Conservation (phyloP, 2,797 vertebrate species). For the Loris lydekkerianus region DNA sequence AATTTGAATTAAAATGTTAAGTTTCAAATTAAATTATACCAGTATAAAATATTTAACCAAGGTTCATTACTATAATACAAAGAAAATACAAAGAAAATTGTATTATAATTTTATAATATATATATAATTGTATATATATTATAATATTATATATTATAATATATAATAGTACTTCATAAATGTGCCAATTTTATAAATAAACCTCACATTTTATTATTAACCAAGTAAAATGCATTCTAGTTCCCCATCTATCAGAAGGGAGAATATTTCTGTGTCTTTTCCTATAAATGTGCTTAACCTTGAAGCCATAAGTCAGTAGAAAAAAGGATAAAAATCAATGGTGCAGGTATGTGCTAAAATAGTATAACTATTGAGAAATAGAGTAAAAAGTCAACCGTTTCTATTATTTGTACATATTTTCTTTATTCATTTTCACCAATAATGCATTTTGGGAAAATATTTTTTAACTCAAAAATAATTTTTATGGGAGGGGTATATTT, state of each 20-base stretch:
- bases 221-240: not conserved
- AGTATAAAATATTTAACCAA: not conserved
- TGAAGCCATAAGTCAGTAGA: conserved; percentile 58
- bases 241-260: not conserved
- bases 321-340: conserved; percentile 41
- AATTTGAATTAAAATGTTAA: not conserved
- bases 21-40: not conserved
- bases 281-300: not conserved
- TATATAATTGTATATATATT: not conserved
- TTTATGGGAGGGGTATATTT: not conserved
- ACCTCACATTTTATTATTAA: conserved; percentile 29
- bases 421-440: not conserved
- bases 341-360: not conserved
- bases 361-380: conserved; percentile 2
- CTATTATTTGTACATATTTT: not conserved
- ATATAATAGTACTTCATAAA: not conserved
- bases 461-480: not conserved
- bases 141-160: not conserved
- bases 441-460: not conserved
- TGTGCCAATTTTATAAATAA: not conserved
- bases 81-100: not conserved
- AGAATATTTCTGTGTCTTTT: conserved; percentile 25
- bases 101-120: no score
- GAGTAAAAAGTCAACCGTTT: not conserved
- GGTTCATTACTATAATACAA: not conserved